Percentiles rank a stretch among this genome's conserved stretches.
phyloP scores from a whole-genome alignment of 2,888 invertebrate genomes.

The Zelleria hepariella region DNA sequence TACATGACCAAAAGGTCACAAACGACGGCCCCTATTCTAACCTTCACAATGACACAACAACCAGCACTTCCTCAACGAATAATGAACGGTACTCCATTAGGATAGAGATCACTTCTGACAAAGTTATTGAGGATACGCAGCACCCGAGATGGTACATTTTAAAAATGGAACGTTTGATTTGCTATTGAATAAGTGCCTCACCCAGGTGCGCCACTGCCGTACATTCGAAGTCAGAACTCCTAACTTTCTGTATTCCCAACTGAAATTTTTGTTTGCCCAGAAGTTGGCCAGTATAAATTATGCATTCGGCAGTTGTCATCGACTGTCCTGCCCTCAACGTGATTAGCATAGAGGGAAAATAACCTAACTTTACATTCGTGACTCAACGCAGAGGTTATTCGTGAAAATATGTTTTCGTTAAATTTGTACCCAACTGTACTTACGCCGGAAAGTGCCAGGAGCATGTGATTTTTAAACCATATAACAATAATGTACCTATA shows the following conservation, averaged over 20 bases:
- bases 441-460: slow-evolving; percentile 31
- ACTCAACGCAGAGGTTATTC: neutral
- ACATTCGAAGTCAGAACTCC: slow-evolving; percentile 51
- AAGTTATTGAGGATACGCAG: slow-evolving; percentile 60
- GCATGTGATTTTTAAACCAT: slow-evolving; percentile 41
- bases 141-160: slow-evolving; percentile 70
- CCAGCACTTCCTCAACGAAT: neutral
- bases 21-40: slow-evolving; percentile 35
- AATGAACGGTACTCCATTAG: neutral
- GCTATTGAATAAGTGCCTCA: slow-evolving; percentile 72
- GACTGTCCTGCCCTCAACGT: slow-evolving; percentile 28
- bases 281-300: slow-evolving; percentile 36
- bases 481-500: slow-evolving; percentile 30
- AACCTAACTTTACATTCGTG: neutral
- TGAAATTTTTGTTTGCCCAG: slow-evolving; percentile 15
- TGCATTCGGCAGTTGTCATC: slow-evolving; percentile 50
- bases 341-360: slow-evolving; percentile 39
- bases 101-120: neutral
- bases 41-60: neutral
- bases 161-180: slow-evolving; percentile 74
- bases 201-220: slow-evolving; percentile 58
- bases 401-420: neutral
- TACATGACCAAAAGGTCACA: slow-evolving; percentile 66
- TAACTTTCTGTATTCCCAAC: slow-evolving; percentile 19
- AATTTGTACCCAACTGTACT: slow-evolving; percentile 35